A percentile compares a stretch with the other conserved stretches of the same genome.
phyloP scores from a whole-genome alignment of 2,113 vertebrate genomes.

The Etheostoma spectabile region DNA sequence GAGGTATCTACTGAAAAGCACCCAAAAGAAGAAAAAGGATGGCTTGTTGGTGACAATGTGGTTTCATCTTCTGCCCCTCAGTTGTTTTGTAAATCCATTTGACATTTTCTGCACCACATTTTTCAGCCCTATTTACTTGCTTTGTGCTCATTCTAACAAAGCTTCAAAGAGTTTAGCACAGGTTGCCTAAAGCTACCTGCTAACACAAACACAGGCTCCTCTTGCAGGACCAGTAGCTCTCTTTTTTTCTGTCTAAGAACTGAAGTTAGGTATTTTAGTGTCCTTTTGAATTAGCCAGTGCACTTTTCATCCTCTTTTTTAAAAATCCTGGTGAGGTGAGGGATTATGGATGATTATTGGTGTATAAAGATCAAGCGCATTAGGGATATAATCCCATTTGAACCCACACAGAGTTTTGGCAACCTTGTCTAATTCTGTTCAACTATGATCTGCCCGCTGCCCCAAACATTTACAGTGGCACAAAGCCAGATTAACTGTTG shows the following conservation, averaged over 20 bases:
- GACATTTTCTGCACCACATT: conserved; percentile 30
- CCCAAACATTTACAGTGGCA: conserved; percentile 62
- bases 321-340: conserved; percentile 66
- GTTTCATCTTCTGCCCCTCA: not conserved
- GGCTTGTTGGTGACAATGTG: not conserved
- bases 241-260: conserved; percentile 1
- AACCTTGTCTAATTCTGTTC: conserved; percentile 69
- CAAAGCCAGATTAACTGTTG: conserved; percentile 52
- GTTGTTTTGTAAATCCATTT: conserved; percentile 28
- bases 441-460: conserved; percentile 57
- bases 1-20: conserved; percentile 9
- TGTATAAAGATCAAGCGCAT: conserved; percentile 77
- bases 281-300: conserved; percentile 60
- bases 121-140: conserved; percentile 41
- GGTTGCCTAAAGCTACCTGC: conserved; percentile 51
- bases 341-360: conserved; percentile 74
- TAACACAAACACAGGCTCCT: conserved; percentile 40
- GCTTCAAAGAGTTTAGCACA: conserved; percentile 52
- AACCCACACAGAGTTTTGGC: conserved; percentile 66
- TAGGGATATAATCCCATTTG: conserved; percentile 76
- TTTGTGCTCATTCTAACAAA: conserved; percentile 55
- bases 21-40: not conserved
- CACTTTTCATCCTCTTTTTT: conserved; percentile 55
- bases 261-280: conserved; percentile 21
- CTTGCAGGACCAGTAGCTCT: conserved; percentile 7